These are phyloP conservation scores for Therioaphis trifolii DNA, from an alignment of 2,888 invertebrate species.

Conservation along the genomic window DNA sequence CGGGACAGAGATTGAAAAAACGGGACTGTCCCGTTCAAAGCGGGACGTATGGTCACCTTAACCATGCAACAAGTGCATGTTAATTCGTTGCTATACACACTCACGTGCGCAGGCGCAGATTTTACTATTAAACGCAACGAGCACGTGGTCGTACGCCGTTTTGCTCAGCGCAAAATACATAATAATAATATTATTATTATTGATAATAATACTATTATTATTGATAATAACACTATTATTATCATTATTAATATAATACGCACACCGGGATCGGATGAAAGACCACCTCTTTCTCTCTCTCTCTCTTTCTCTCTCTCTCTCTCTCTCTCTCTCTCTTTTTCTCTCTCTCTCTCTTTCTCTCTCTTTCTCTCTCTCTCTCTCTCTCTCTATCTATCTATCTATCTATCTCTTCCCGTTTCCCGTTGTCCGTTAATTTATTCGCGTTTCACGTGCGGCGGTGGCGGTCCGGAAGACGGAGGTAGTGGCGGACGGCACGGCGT, in stretches of 20 bases:
- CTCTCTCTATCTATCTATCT: neutral
- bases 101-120: too few relatives aligned
- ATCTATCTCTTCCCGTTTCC: slow-evolving; percentile 16
- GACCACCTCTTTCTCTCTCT: slow-evolving; percentile 20
- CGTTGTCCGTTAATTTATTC: slow-evolving; percentile 11
- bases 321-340: neutral
- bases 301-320: neutral
- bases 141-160: slow-evolving; percentile 8
- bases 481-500: neutral
- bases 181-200: too few relatives aligned
- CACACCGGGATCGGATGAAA: slow-evolving; percentile 18
- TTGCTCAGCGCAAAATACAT: too few relatives aligned
- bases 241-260: neutral
- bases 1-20: too few relatives aligned
- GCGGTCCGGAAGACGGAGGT: neutral
- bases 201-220: neutral
- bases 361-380: neutral
- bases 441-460: neutral
- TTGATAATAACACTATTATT: neutral
- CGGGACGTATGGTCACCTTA: too few relatives aligned
- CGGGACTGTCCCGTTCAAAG: too few relatives aligned
- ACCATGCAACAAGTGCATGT: too few relatives aligned
- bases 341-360: slow-evolving; percentile 12
- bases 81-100: too few relatives aligned
- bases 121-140: too few relatives aligned